These are phyloP conservation scores for Acropternis orthonyx DNA, from an alignment of 2,797 vertebrate genomes.

Conservation along the genomic window DNA sequence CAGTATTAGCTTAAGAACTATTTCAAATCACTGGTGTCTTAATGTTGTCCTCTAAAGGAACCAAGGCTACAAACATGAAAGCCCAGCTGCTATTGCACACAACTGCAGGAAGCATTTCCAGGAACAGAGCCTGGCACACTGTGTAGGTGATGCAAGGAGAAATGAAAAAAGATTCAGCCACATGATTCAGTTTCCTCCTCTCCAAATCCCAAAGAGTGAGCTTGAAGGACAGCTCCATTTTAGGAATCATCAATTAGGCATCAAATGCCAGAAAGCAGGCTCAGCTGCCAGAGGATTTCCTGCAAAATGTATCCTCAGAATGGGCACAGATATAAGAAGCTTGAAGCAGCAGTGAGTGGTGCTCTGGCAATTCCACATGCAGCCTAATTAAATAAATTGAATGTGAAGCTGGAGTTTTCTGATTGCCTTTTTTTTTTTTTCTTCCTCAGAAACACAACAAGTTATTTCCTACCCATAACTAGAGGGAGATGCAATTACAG, in stretches of 20 bases:
- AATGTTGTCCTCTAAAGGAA: neutral
- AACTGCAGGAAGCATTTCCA: neutral
- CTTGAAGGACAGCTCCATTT: conserved; percentile 20
- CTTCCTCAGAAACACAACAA: neutral
- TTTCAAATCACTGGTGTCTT: neutral
- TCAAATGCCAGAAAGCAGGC: neutral
- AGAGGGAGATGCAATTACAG: neutral
- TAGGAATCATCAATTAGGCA: neutral
- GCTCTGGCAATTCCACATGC: neutral
- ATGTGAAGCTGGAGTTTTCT: neutral
- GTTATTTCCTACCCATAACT: neutral
- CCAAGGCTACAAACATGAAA: neutral
- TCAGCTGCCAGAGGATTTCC: conserved; percentile 17
- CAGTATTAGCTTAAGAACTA: neutral
- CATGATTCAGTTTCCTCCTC: neutral
- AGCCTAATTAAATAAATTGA: conserved; percentile 4
- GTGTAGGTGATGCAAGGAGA: neutral
- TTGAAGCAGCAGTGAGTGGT: neutral
- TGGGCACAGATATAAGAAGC: neutral
- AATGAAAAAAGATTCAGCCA: neutral
- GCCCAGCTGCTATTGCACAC: neutral
- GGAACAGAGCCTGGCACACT: neutral
- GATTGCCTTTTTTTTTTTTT: neutral
- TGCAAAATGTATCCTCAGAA: neutral
- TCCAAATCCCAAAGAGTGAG: neutral